phyloP scores from a whole-genome alignment of 2,888 invertebrate species.

The Dasypogon diadema region DNA sequence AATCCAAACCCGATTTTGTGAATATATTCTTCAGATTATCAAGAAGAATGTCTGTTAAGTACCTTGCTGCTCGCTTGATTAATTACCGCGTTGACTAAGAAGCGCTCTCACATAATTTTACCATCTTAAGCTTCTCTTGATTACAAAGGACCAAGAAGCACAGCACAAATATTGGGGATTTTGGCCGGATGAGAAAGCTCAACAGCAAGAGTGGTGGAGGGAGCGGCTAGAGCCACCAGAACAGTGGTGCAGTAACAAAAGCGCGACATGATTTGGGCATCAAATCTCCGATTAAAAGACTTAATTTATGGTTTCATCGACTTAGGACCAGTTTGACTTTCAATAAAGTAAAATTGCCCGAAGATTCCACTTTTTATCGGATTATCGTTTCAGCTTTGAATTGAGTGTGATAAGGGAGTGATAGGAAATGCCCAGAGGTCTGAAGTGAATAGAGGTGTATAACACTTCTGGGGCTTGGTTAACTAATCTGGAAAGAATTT shows the following conservation, averaged over 20 bases:
- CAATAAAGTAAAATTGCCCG: constrained; percentile 40
- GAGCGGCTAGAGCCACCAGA: background rate
- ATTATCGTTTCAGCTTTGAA: constrained; percentile 18
- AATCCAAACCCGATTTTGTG: background rate
- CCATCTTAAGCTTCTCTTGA: constrained; percentile 12
- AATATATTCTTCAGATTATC: background rate
- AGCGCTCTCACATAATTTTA: constrained; percentile 15
- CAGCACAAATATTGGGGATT: constrained; percentile 42
- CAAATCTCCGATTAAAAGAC: constrained; percentile 29
- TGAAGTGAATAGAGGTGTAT: too few species aligned
- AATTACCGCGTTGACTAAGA: constrained; percentile 27
- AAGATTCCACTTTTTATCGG: constrained; percentile 40
- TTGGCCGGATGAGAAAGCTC: constrained; percentile 30
- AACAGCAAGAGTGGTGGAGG: constrained; percentile 15
- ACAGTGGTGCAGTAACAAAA: background rate
- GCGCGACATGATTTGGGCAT: background rate
- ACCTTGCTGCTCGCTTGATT: constrained; percentile 8
- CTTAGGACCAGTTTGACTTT: constrained; percentile 26
- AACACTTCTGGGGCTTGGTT: too few species aligned
- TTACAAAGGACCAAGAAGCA: constrained; percentile 19
- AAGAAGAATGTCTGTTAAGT: background rate
- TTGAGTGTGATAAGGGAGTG: background rate
- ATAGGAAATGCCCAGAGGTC: background rate
- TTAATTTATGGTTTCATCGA: constrained; percentile 47
- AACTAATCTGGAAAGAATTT: too few species aligned